A percentile compares a stretch with the other conserved stretches of the same genome.
These are phyloP conservation scores for Procavia capensis DNA, from an alignment of 2,113 vertebrate species.

Conservation along the genomic window DNA sequence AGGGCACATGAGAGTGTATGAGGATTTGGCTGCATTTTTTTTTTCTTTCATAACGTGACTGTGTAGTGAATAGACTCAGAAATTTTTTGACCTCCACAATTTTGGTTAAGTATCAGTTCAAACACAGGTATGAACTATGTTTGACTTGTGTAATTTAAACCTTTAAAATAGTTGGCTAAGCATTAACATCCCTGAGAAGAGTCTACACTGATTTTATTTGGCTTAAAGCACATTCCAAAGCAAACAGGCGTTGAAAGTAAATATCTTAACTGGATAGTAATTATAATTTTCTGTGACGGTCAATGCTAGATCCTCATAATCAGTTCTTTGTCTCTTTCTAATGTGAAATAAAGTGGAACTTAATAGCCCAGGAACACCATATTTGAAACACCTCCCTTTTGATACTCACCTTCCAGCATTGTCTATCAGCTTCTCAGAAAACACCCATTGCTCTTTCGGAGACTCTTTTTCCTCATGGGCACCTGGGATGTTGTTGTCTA, in stretches of 20 bases:
- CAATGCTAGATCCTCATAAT: background rate
- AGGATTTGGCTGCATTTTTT: background rate
- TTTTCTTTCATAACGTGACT: conserved; percentile 30
- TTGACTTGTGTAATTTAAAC: conserved; percentile 34
- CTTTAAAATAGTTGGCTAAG: conserved; percentile 7
- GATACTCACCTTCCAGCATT: background rate
- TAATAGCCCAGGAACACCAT: no score
- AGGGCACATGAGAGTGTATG: background rate
- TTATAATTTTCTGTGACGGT: background rate
- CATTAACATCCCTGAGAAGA: background rate
- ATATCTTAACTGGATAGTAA: background rate
- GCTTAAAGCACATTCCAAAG: conserved; percentile 16
- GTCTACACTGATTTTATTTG: conserved; percentile 11
- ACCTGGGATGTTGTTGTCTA: background rate
- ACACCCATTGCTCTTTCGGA: background rate
- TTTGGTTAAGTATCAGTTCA: conserved; percentile 23
- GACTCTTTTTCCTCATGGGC: background rate
- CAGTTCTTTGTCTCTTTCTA: background rate
- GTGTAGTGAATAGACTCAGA: background rate
- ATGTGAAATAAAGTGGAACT: background rate
- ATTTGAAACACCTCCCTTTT: background rate
- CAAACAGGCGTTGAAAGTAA: background rate
- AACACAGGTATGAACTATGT: conserved; percentile 1
- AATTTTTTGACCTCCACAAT: background rate
- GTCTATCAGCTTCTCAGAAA: background rate